Evolutionary conservation across 2,113 vertebrate species (phyloP).

Genomic region (Xiphophorus couchianus): DNA sequence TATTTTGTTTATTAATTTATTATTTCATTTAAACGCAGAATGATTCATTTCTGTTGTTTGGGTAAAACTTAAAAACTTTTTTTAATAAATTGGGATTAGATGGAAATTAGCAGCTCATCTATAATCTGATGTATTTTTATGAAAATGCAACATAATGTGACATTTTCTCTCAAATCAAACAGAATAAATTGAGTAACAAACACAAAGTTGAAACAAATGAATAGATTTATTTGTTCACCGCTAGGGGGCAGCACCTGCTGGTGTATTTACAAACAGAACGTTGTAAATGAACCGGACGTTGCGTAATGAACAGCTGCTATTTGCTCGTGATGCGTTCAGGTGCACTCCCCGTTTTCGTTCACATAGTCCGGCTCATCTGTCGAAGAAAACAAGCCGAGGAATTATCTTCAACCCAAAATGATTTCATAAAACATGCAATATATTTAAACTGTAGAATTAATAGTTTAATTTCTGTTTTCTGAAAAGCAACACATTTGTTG

Average conservation of each 20-base stretch:
- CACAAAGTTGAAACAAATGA: background rate
- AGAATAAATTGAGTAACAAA: background rate
- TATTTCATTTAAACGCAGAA: too few species aligned
- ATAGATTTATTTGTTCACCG: slow-evolving; percentile 15
- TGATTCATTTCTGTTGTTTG: too few species aligned
- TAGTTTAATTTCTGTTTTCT: too few species aligned
- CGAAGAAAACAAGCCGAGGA: background rate
- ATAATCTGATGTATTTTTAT: too few species aligned
- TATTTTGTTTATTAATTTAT: too few species aligned
- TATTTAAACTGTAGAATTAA: too few species aligned
- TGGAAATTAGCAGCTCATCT: too few species aligned
- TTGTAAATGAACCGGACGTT: background rate
- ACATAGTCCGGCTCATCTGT: slow-evolving; percentile 55
- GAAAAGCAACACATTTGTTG: too few species aligned
- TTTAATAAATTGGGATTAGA: too few species aligned
- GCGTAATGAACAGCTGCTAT: background rate
- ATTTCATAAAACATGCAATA: too few species aligned
- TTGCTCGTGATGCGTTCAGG: background rate
- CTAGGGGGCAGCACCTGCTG: slow-evolving; percentile 19
- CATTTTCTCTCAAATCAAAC: background rate
- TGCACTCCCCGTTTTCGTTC: slow-evolving; percentile 17
- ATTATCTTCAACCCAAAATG: background rate
- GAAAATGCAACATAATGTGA: background rate
- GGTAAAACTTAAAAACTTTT: too few species aligned
- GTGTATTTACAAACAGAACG: background rate